Base-by-base conservation (phyloP, 2,113 vertebrate species). In the Apteryx owenii region DNA sequence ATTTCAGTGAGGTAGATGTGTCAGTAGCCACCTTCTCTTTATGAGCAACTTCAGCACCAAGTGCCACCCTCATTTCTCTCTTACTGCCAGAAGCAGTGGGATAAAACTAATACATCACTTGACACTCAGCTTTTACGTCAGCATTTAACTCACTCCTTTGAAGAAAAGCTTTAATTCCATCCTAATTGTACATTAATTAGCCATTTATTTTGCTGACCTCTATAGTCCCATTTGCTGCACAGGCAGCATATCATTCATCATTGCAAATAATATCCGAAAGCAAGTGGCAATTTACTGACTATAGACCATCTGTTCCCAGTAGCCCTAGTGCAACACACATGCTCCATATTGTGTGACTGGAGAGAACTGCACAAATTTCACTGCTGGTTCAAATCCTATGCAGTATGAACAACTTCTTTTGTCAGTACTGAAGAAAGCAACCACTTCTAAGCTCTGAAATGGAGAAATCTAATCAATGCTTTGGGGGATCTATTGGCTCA, bases 161-260 rank as follows among this genome's bases (percentile, higher is more conserved):
- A 60, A 60, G 56, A 33, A 60, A 60, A 60, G 56, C 56, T 60
- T 60, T 31, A 33, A 33, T 60, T 60, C 29, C 56, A 10, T 33
- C 31, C 56, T 60, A 60, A 60, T 33, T 33, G 56, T 33, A 60
- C 29, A 6, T 60, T 60, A 60, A 60, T 60, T 60, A 60, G 56
- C 29, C 56, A 60, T 60, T 60, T 92, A 14, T 88, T 95, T 90
- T 81, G 60, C 58, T 94, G 80, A 94, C 72, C 68, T 93, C 68
- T 56, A 23, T 0, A 31, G 88, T 44, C 86, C 83, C 61, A 17
- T 53, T 25, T 64, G 91, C 86, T 81, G 72, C 69, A 78, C 1
- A 83, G 60, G 58, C 77, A 95, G 86, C 7, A 31, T 11, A 66
- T 38, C 25, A 71, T 85, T 44, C 44, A 50, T 81, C 80, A 66